Evolutionary conservation across 64 coral and sea anemone species (phyloP).

Genomic region (Cladopsammia gracilis): DNA sequence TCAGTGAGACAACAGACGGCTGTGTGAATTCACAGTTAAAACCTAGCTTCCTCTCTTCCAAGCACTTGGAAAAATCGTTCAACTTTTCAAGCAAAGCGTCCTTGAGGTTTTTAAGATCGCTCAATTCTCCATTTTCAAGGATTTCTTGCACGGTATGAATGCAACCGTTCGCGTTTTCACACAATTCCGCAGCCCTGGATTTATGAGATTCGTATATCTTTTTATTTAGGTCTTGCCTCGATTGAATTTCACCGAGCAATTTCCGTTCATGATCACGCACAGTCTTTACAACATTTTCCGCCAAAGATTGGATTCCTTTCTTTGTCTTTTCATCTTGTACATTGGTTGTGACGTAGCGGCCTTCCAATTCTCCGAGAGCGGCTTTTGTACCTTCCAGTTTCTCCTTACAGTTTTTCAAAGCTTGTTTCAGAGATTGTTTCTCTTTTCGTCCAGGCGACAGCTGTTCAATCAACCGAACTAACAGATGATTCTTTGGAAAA

Average conservation of each 20-base stretch:
- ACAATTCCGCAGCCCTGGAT: not conserved
- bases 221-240: conserved; percentile 26
- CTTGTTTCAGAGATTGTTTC: conserved; percentile 71
- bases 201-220: conserved; percentile 16
- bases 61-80: conserved; percentile 6
- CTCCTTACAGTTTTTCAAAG: conserved; percentile 39
- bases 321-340: conserved; percentile 10
- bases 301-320: conserved; percentile 58
- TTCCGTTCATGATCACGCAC: conserved; percentile 53
- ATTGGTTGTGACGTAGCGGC: conserved; percentile 31
- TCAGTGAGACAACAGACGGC: conserved; percentile 14
- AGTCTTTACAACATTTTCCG: conserved; percentile 50
- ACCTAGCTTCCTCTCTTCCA: not conserved
- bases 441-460: conserved; percentile 83
- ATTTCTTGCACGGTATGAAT: conserved; percentile 61
- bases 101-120: conserved; percentile 59
- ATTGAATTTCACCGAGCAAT: conserved; percentile 55
- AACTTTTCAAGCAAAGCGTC: conserved; percentile 51
- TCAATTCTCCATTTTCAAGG: conserved; percentile 38
- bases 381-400: conserved; percentile 37
- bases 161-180: conserved; percentile 50
- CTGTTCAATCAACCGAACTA: conserved; percentile 79
- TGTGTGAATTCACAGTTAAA: not conserved
- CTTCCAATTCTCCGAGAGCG: conserved; percentile 43
- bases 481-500: conserved; percentile 81